These are phyloP conservation scores for Microtus oregoni DNA, from an alignment of 2,113 vertebrate species.

Conservation along the genomic window DNA sequence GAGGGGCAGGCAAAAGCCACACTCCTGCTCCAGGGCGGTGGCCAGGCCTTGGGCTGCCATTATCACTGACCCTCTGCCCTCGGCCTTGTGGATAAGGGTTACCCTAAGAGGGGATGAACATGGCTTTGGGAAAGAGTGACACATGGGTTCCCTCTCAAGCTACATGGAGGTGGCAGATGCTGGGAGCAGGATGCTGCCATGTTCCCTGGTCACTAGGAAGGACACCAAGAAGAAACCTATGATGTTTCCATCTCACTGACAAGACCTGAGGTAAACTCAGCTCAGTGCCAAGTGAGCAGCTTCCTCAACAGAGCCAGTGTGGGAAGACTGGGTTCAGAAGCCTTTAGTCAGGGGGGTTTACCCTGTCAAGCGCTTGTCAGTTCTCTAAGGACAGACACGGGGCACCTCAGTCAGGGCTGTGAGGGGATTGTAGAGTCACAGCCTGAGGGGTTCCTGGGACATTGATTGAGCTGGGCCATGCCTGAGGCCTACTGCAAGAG, in stretches of 20 bases:
- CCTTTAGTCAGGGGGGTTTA: background rate
- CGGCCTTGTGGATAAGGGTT: background rate
- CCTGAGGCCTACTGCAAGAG: background rate
- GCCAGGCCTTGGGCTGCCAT: background rate
- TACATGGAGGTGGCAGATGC: background rate
- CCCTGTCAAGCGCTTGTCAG: background rate
- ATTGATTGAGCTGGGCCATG: too few species aligned
- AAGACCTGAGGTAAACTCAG: background rate
- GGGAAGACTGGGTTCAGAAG: background rate
- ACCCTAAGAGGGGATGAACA: background rate
- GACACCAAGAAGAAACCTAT: background rate
- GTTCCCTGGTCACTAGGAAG: too few species aligned
- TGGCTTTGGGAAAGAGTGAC: background rate
- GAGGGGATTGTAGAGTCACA: background rate
- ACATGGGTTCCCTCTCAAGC: background rate
- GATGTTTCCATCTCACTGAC: accelerated
- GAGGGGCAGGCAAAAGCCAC: background rate
- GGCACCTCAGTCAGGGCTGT: too few species aligned
- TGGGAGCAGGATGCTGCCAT: background rate
- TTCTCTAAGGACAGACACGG: too few species aligned
- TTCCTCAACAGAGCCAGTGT: background rate
- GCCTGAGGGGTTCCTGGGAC: accelerated
- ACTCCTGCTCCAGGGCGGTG: background rate
- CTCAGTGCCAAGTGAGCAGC: accelerated
- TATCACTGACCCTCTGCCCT: background rate